phyloP scores from a whole-genome alignment of 2,888 invertebrate genomes.

The Lycaena phlaeas region DNA sequence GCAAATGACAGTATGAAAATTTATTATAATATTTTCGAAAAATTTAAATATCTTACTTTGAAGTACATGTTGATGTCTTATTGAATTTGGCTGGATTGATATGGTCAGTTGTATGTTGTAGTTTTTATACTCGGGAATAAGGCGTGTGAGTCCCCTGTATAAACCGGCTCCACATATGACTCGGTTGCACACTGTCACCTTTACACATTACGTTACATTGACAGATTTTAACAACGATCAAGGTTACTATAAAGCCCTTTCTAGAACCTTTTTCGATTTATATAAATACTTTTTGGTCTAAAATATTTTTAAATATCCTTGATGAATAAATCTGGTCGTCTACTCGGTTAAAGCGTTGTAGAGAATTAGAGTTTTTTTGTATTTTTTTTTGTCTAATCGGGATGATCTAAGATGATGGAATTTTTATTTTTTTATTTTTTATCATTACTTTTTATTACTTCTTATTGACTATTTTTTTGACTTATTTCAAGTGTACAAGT shows the following conservation, averaged over 20 bases:
- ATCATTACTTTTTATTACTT: too few species aligned
- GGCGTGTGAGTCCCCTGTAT: slow-evolving; percentile 41
- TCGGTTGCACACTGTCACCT: slow-evolving; percentile 53
- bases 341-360: too few species aligned
- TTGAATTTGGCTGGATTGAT: slow-evolving; percentile 51
- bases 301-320: too few species aligned
- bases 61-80: slow-evolving; percentile 55
- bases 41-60: slow-evolving; percentile 41
- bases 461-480: too few species aligned
- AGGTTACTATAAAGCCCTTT: slow-evolving; percentile 47
- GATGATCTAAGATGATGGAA: too few species aligned
- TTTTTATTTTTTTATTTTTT: too few species aligned
- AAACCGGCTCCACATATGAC: slow-evolving; percentile 60
- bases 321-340: too few species aligned
- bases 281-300: too few species aligned
- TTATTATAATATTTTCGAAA: background rate
- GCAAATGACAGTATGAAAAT: too few species aligned
- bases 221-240: slow-evolving; percentile 35
- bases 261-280: slow-evolving; percentile 17
- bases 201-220: slow-evolving; percentile 48
- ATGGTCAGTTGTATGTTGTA: slow-evolving; percentile 40
- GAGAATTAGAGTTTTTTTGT: too few species aligned
- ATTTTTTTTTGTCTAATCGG: too few species aligned
- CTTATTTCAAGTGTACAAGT: too few species aligned
- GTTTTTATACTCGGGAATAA: slow-evolving; percentile 58